A percentile compares a stretch with the other conserved stretches of the same genome.
Evolutionary conservation across 1,140 invertebrate species (phyloP).

Genomic region (Cardiocondyla obscurior): DNA sequence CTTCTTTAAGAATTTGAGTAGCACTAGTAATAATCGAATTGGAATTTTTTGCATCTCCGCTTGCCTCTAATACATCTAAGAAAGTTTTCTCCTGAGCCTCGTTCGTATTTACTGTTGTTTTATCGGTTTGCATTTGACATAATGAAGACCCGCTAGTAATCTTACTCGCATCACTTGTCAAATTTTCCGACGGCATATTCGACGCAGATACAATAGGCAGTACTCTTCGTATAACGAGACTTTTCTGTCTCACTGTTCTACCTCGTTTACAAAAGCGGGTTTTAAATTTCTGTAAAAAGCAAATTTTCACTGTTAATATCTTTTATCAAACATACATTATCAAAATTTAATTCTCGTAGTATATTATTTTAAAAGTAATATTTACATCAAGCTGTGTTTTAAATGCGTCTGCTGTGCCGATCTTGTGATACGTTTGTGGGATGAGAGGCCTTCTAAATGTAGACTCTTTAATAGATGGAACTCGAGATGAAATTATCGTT

Average conservation of each 20-base stretch:
- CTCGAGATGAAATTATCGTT: slow-evolving; percentile 81
- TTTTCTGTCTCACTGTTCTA: slow-evolving; percentile 83
- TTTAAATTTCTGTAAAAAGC: slow-evolving; percentile 79
- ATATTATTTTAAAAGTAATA: not conserved
- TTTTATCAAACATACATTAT: not conserved
- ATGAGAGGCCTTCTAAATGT: slow-evolving; percentile 81
- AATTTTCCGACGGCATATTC: slow-evolving; percentile 47
- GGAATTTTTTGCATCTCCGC: slow-evolving; percentile 71
- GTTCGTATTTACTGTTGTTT: slow-evolving; percentile 33
- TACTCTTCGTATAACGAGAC: slow-evolving; percentile 86
- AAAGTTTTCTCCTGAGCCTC: slow-evolving; percentile 68
- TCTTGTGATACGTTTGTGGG: slow-evolving; percentile 81
- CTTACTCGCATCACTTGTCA: slow-evolving; percentile 35
- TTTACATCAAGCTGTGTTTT: slow-evolving; percentile 85
- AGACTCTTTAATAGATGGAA: slow-evolving; percentile 80
- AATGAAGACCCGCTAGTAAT: slow-evolving; percentile 18
- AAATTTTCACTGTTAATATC: not conserved
- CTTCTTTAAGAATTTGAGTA: slow-evolving; percentile 90
- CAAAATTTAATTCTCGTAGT: not conserved
- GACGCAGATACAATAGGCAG: slow-evolving; percentile 80
- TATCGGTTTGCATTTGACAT: slow-evolving; percentile 50
- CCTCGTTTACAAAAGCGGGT: slow-evolving; percentile 83
- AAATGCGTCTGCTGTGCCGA: slow-evolving; percentile 82
- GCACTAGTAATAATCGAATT: slow-evolving; percentile 87
- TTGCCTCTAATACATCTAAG: slow-evolving; percentile 69